Percentiles rank a stretch among this genome's conserved stretches.
Conservation (phyloP, 2,797 vertebrate species). For the Hapalemur alaotrensis region DNA sequence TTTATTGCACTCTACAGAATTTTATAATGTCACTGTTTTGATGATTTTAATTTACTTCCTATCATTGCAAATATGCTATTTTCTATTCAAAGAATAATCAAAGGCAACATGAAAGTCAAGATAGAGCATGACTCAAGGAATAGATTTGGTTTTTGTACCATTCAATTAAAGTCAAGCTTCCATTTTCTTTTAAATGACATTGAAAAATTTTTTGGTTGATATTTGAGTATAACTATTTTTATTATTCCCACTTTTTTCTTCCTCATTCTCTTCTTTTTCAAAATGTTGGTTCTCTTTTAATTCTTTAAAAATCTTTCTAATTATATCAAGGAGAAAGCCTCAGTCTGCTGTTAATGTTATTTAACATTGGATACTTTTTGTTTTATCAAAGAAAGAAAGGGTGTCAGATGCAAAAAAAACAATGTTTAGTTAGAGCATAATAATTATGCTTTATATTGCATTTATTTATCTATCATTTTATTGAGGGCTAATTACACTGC, state of each 20-base stretch:
- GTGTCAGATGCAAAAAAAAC: neutral
- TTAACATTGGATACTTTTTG: neutral
- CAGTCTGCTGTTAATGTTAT: neutral
- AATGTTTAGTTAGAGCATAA: neutral
- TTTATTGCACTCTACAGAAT: neutral
- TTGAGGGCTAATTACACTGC: neutral
- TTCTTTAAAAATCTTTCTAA: conserved; percentile 18
- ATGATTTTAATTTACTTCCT: neutral
- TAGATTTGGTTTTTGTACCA: neutral
- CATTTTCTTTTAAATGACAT: neutral
- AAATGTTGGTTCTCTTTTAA: neutral
- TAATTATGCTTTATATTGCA: neutral
- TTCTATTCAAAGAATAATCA: neutral
- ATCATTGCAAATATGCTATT: neutral
- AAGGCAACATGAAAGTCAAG: neutral
- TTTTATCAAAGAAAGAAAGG: conserved; percentile 16
- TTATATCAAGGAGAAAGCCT: neutral
- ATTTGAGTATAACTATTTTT: neutral
- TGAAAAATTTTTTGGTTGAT: neutral
- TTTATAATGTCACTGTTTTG: neutral
- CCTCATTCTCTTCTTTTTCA: neutral
- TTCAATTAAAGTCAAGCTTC: neutral
- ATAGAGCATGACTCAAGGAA: neutral
- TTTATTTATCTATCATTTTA: conserved; percentile 27
- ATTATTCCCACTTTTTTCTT: neutral